Evolutionary conservation across 1,140 invertebrate genomes (phyloP), one percentile per base, ranked within the genome.

Genomic region (Theocolax elegans): DNA sequence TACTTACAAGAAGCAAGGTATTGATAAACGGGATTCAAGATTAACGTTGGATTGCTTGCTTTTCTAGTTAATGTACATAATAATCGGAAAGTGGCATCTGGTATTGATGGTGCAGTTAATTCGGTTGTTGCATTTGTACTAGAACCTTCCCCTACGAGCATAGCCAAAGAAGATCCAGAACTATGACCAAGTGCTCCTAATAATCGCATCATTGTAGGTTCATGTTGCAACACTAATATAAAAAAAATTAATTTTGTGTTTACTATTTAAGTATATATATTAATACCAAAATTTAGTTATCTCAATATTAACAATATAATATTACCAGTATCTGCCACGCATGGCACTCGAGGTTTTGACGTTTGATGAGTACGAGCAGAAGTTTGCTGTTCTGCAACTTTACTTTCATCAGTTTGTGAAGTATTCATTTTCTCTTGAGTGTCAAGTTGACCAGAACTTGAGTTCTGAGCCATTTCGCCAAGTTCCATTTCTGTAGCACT

Each of bases 81-180:
- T 56, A 97, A 88, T 80, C 93, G 91, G 74, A 95, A 95, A 2
- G 95, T 90, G 9, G 93, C 92, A 80, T 96, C 95, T 1, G 92
- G 91, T 46, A 96, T 90, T 0, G 92, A 93, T 1, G 91, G 88
- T 69, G 92, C 90, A 3, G 86, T 86, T 1, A 89, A 75, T 62
- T 88, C 88, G 0, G 85, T 74, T 7, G 79, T 75, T 29, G 79
- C 71, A 54, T 78, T 79, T 23, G 77, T 35, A 25, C 75, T 72
- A 6, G 81, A 70, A 27, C 77, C 74, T 59, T 84, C 82, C 0
- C 80, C 80, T 27, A 85, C 69, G 48, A 91, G 81, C 84, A 91
- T 87, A 17, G 88, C 87, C 58, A 91, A 85, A 3, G 92, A 90
- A 51, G 90, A 90, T 29, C 90, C 89, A 23, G 90, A 90, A 77